phyloP scores from a whole-genome alignment of 2,888 invertebrate genomes.

The Ceratothoa steindachneri region DNA sequence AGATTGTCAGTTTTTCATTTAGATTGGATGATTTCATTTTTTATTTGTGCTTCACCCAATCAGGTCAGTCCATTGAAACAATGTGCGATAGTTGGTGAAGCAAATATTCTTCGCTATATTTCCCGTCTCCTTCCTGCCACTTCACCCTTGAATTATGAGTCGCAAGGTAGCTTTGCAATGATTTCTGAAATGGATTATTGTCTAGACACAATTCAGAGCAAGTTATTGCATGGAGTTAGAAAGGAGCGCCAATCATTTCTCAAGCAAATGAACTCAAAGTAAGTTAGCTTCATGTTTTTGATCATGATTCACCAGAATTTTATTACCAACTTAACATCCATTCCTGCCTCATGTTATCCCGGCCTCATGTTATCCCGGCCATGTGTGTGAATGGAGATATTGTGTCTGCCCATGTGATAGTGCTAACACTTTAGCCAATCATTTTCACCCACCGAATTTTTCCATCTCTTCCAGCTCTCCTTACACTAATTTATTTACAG shows the following conservation, averaged over 20 bases:
- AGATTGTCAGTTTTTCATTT: no score
- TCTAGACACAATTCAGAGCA: constrained; percentile 21
- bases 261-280: constrained; percentile 18
- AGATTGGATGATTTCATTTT: not conserved
- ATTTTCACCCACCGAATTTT: no score
- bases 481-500: no score
- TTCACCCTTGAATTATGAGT: constrained; percentile 35
- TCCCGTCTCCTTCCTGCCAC: constrained; percentile 31
- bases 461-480: no score
- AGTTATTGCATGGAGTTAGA: constrained; percentile 10
- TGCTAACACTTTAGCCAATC: no score
- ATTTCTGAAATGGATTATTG: constrained; percentile 32
- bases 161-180: constrained; percentile 20
- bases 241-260: constrained; percentile 14
- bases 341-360: no score
- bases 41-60: not conserved
- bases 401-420: no score
- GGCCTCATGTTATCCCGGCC: no score
- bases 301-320: no score
- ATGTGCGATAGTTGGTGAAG: constrained; percentile 32
- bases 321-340: no score
- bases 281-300: not conserved
- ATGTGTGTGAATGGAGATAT: no score
- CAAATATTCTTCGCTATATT: constrained; percentile 35
- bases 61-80: constrained; percentile 42